phyloP scores from a whole-genome alignment of 2,888 invertebrate genomes.

The Phyllotreta cruciferae region DNA sequence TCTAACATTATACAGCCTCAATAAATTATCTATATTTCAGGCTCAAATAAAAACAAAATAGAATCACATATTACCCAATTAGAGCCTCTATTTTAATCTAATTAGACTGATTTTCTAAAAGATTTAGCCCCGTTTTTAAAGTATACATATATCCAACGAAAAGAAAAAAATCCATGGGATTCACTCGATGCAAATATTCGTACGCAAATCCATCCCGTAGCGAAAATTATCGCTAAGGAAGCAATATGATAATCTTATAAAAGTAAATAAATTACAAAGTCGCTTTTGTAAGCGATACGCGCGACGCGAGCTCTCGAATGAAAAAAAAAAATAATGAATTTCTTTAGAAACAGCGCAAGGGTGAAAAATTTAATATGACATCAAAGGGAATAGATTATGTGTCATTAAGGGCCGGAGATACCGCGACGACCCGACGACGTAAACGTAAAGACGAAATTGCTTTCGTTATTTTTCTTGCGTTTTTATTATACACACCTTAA shows the following conservation, averaged over 20 bases:
- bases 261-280: slow-evolving; percentile 47
- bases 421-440: slow-evolving; percentile 23
- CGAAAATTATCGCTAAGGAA: slow-evolving; percentile 40
- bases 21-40: too few relatives aligned
- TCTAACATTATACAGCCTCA: too few relatives aligned
- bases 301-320: slow-evolving; percentile 32
- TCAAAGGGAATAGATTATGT: slow-evolving; percentile 50
- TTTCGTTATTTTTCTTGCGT: slow-evolving; percentile 36
- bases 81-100: too few relatives aligned
- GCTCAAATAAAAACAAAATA: too few relatives aligned
- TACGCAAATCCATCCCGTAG: too few relatives aligned
- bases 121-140: too few relatives aligned
- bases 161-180: too few relatives aligned
- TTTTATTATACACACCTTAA: slow-evolving; percentile 9
- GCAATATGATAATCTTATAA: slow-evolving; percentile 49
- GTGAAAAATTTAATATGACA: slow-evolving; percentile 49
- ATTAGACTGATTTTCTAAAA: too few relatives aligned
- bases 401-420: slow-evolving; percentile 38
- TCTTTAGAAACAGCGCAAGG: slow-evolving; percentile 39
- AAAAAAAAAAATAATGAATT: slow-evolving; percentile 49
- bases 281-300: slow-evolving; percentile 40
- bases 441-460: slow-evolving; percentile 31
- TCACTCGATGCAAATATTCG: too few relatives aligned
- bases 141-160: too few relatives aligned
- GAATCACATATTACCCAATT: too few relatives aligned